Evolutionary conservation across 2,113 vertebrate genomes (phyloP).

Genomic region (Gavialis gangeticus): DNA sequence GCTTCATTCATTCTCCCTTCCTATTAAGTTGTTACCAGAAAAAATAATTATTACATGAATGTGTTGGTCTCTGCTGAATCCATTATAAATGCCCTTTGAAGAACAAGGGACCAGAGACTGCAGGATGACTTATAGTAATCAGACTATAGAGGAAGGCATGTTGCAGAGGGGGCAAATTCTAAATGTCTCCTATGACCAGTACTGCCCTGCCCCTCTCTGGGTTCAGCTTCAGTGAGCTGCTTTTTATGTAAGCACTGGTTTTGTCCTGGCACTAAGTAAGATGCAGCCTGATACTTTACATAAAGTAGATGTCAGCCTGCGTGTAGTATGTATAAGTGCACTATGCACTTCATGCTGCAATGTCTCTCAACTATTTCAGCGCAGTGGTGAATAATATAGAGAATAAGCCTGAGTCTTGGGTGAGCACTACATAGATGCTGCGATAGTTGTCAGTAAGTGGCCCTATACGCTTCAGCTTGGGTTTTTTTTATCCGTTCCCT

Average conservation of each 20-base stretch:
- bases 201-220: background rate
- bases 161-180: background rate
- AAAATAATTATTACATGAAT: background rate
- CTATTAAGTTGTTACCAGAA: background rate
- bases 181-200: background rate
- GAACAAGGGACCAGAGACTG: background rate
- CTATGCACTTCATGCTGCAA: background rate
- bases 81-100: background rate
- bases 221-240: background rate
- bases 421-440: fast-evolving
- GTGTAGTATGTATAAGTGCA: background rate
- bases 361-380: background rate
- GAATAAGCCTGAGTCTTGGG: background rate
- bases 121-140: background rate
- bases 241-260: background rate
- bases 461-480: background rate
- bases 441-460: background rate
- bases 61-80: background rate
- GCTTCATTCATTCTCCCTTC: background rate
- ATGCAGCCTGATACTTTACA: background rate
- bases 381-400: background rate
- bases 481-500: background rate
- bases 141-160: background rate
- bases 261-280: background rate
- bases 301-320: background rate